These are phyloP conservation scores for Emys orbicularis DNA, from an alignment of 2,797 vertebrate genomes.

Conservation along the genomic window DNA sequence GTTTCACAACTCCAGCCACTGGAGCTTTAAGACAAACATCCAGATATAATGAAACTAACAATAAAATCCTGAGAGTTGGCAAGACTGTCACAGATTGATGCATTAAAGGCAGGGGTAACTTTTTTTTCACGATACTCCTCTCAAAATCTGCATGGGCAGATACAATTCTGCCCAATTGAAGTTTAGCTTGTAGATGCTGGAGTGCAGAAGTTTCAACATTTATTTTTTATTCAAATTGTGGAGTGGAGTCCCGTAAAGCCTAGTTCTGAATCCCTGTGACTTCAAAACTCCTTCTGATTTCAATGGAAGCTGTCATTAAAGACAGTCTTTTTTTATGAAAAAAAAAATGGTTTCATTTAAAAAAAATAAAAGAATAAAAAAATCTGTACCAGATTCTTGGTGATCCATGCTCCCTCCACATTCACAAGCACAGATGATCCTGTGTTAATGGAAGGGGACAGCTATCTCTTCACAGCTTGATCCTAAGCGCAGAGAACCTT, in stretches of 20 bases:
- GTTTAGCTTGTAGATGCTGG: background rate
- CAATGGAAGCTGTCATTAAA: background rate
- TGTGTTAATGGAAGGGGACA: background rate
- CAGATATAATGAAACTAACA: background rate
- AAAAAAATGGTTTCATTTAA: background rate
- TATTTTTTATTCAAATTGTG: background rate
- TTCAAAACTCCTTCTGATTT: background rate
- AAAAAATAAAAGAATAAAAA: background rate
- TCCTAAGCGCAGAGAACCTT: background rate
- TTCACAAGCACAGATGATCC: background rate
- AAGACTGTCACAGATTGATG: background rate
- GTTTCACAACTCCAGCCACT: background rate
- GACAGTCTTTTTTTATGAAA: background rate
- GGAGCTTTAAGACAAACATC: background rate
- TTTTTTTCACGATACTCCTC: background rate
- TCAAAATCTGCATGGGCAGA: background rate
- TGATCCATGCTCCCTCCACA: background rate
- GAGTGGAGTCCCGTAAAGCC: background rate
- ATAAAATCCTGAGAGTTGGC: background rate
- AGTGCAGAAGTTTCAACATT: background rate
- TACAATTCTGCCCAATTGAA: background rate
- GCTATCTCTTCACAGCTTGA: background rate
- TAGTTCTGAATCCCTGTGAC: background rate
- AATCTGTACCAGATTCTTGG: background rate
- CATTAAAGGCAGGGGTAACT: background rate